phyloP scores from a whole-genome alignment of 2,113 vertebrate genomes.

The Chitala chitala region DNA sequence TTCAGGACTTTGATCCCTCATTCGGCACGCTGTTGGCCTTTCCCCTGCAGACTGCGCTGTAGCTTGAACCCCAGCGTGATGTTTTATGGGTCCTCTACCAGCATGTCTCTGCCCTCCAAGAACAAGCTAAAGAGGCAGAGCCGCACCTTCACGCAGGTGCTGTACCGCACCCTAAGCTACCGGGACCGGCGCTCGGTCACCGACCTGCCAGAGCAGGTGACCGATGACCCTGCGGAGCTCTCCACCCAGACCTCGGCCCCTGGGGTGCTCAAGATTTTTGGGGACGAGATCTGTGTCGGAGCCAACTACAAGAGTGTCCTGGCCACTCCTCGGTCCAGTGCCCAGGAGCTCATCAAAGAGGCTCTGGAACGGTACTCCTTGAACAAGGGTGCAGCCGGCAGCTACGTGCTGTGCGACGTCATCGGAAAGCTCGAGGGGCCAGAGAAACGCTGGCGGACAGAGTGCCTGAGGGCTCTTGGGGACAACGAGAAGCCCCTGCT shows the following conservation, averaged over 20 bases:
- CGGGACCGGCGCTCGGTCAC: conserved; percentile 71
- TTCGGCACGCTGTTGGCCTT: neutral
- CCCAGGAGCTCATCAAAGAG: conserved; percentile 85
- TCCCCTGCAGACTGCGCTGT: conserved; percentile 37
- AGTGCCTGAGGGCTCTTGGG: conserved; percentile 76
- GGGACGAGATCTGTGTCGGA: conserved; percentile 80
- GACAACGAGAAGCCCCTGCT: conserved; percentile 87
- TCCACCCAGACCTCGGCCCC: conserved; percentile 89
- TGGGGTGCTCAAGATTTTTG: conserved; percentile 88
- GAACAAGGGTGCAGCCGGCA: conserved; percentile 65
- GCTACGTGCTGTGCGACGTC: conserved; percentile 83
- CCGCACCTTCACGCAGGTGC: conserved; percentile 78
- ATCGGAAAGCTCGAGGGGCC: conserved; percentile 73
- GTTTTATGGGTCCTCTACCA: conserved; percentile 84
- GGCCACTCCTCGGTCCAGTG: conserved; percentile 79
- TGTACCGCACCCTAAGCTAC: conserved; percentile 87
- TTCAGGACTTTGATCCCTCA: neutral
- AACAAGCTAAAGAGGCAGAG: conserved; percentile 84
- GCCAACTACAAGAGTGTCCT: conserved; percentile 95
- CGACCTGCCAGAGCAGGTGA: conserved; percentile 47
- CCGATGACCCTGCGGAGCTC: conserved; percentile 83
- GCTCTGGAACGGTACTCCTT: conserved; percentile 86
- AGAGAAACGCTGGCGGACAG: conserved; percentile 69
- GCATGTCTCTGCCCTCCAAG: conserved; percentile 85
- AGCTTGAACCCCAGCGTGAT: conserved; percentile 53